Evolutionary conservation across 2,888 invertebrate genomes (phyloP).

Genomic region (Aphodius sticticus): DNA sequence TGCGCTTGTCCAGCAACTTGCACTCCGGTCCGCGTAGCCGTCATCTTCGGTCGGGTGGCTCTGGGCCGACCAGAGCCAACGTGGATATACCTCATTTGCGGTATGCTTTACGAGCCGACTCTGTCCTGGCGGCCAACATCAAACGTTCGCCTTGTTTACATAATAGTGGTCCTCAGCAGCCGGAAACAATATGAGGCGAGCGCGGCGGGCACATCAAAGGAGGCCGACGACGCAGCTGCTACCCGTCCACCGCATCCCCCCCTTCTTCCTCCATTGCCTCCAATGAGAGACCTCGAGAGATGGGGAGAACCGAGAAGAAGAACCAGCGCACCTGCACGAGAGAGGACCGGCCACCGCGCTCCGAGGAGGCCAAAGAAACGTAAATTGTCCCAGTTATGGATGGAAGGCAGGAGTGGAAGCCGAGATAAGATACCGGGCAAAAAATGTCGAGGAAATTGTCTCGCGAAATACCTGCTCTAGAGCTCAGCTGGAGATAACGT

Average conservation of each 20-base stretch:
- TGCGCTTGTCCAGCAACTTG: not conserved
- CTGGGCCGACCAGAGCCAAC: slow-evolving; percentile 14
- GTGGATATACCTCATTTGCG: slow-evolving; percentile 54
- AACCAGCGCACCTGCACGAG: not conserved
- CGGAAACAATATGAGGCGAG: slow-evolving; percentile 62
- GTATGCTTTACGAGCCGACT: slow-evolving; percentile 59
- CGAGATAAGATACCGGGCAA: not conserved
- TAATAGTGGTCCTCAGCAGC: slow-evolving; percentile 73
- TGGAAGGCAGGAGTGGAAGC: not conserved
- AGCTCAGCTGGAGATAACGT: not conserved
- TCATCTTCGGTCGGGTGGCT: slow-evolving; percentile 19
- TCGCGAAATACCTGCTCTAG: not conserved
- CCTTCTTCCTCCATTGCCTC: not conserved
- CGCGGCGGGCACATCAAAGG: slow-evolving; percentile 58
- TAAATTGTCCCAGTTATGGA: slow-evolving; percentile 4
- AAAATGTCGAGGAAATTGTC: not conserved
- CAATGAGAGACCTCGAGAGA: slow-evolving; percentile 20
- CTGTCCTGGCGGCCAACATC: slow-evolving; percentile 67
- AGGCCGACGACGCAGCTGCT: slow-evolving; percentile 55
- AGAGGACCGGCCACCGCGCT: slow-evolving; percentile 16
- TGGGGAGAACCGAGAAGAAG: not conserved
- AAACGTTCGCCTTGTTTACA: slow-evolving; percentile 73
- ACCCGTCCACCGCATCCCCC: not conserved
- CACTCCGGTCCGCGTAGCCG: slow-evolving; percentile 7
- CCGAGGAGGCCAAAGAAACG: not conserved